phyloP scores from a whole-genome alignment of 2,888 invertebrate species.

The Gnatocerus cornutus region DNA sequence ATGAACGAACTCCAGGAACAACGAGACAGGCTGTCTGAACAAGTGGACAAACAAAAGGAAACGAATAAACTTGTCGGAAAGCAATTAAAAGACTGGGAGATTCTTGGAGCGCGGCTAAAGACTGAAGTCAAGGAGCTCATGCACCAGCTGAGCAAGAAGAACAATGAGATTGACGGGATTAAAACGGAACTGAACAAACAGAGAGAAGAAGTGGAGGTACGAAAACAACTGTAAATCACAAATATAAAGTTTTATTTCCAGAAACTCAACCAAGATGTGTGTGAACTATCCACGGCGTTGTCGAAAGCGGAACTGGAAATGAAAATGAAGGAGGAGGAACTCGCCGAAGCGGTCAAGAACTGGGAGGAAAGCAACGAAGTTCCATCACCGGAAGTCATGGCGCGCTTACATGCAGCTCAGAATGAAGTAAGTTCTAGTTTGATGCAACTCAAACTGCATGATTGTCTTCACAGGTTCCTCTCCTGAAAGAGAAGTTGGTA shows the following conservation, averaged over 20 bases:
- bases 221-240: conserved; percentile 7
- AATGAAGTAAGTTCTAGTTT: conserved; percentile 65
- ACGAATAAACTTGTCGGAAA: conserved; percentile 68
- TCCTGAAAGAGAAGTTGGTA: conserved; percentile 67
- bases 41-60: conserved; percentile 68
- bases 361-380: conserved; percentile 70
- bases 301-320: conserved; percentile 69
- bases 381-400: conserved; percentile 68
- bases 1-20: conserved; percentile 79
- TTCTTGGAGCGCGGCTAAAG: conserved; percentile 73
- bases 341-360: conserved; percentile 66
- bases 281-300: conserved; percentile 74
- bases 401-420: conserved; percentile 65
- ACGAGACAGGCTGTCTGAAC: conserved; percentile 71
- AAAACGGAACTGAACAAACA: conserved; percentile 74
- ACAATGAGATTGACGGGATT: conserved; percentile 72
- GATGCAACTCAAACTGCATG: conserved; percentile 42
- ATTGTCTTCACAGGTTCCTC: conserved; percentile 65
- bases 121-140: conserved; percentile 74
- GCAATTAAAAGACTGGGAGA: conserved; percentile 74
- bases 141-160: conserved; percentile 72
- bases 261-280: conserved; percentile 76
- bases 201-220: conserved; percentile 75
- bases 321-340: conserved; percentile 68
- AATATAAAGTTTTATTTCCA: conserved; percentile 64